Base-by-base conservation (phyloP, 2,113 vertebrate genomes). In the Heterochromis multidens region DNA sequence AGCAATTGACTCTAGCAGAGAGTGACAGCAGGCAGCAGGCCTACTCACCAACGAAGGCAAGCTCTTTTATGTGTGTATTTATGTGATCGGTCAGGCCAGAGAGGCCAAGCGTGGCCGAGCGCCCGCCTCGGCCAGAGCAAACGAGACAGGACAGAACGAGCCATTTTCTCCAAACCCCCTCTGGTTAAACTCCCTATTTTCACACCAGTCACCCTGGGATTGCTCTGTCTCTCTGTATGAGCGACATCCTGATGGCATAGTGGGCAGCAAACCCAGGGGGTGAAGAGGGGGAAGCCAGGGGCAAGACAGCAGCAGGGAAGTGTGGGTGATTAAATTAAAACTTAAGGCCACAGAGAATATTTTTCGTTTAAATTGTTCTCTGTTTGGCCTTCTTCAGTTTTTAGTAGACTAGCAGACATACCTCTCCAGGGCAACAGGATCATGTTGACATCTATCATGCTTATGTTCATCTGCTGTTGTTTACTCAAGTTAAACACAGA, bases 181-280 rank as follows among this genome's bases (percentile, higher is more conserved):
- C 86, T 85, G 85, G 92, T 92, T 93, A 91, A 92, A 93, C 72
- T 91, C 87, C 84, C 80, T 56, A 89, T 91, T 94, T 94, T 91
- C 91, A 84, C 92, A 91, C 80, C 80, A 72, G 80, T 56, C 35
- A 25, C 61, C 83, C 27, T 86, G 76, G 87, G 93, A 94, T 95
- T 93, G 87, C 77, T 88, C 82, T 87, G 88, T 93, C 89, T 92
- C 76, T 84, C 83, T 88, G 79, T 80, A 87, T 94, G 90, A 92
- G 77, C 74, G 31, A 84, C 85, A 88, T 85, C 83, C 89, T 89
- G 89, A 91, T 67, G 79, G 89, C 88, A 52, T 81, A 62, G 84
- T 40, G 83, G 88, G 77, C 62, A 70, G 56, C 79, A 80, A 67
- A 82, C 25, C 76, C 56, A 52, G 70, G 58, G 58, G 54, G 40